Evolutionary conservation across 2,113 vertebrate species (phyloP).

Genomic region (Gallinago media): DNA sequence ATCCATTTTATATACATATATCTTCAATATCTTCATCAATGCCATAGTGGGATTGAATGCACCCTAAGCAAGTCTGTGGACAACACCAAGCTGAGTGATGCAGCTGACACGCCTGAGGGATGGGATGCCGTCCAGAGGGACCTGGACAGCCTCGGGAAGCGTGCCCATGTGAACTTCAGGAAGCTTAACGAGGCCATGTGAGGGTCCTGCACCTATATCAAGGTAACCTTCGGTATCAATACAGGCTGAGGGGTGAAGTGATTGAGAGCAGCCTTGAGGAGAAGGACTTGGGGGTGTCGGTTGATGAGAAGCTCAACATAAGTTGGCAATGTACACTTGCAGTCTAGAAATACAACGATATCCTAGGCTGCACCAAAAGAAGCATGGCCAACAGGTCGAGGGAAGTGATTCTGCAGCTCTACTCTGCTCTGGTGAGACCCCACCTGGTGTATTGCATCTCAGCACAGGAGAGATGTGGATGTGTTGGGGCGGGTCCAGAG

Average conservation of each 20-base stretch:
- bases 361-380: not conserved
- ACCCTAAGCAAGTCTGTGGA: not conserved
- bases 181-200: not conserved
- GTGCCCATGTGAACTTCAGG: not conserved
- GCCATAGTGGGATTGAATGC: not conserved
- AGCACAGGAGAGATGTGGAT: not conserved
- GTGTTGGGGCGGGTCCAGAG: not conserved
- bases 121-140: not conserved
- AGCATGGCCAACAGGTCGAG: not conserved
- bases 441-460: not conserved
- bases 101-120: not conserved
- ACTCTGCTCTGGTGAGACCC: not conserved
- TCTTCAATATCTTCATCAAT: not conserved
- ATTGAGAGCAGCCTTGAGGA: not conserved
- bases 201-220: not conserved
- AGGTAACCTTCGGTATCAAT: not conserved
- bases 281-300: not conserved
- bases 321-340: not conserved
- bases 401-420: not conserved
- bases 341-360: not conserved
- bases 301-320: not conserved
- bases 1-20: not conserved
- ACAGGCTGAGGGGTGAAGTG: not conserved
- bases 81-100: not conserved
- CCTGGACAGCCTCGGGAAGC: not conserved